Evolutionary conservation across 2,888 invertebrate species (phyloP), one percentile per base, ranked within the genome.

Genomic region (Caenorhabditis drosophilae): DNA sequence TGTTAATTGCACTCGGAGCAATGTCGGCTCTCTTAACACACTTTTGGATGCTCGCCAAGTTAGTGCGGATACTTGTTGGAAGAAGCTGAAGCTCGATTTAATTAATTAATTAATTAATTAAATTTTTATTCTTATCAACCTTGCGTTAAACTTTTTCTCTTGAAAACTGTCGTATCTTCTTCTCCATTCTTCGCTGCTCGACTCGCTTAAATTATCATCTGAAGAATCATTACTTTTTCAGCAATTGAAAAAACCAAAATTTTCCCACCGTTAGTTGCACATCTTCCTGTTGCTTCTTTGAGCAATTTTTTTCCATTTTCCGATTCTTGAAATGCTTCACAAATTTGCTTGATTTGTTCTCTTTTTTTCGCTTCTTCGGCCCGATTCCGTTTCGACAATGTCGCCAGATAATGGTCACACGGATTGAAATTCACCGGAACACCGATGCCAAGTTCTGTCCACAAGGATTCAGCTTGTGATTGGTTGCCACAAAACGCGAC

Each of bases 11-110:
- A 94, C 92, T 89, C 90, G 90, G 68, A 95, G 89, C 27, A 96
- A 87, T 84, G 92, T 88, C 0, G 94, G 95, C 81, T 96, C 94
- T 82, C 95, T 91, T 51, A 92, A 88, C 41, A 91, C 90, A 31
- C 91, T 91, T 34, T 93, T 86, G 90, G 91, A 92, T n/a, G 92
- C 92, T 47, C 96, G 87, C 93, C 93, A 93, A 4, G 94, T 86
- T 0, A 97, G 90, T 0, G 92, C 92, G 0, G 89, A 85, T 84
- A 95, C 92, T 86, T 97, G 96, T 56, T 89, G 89, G 59, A 89
- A 89, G 91, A 93, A 94, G 0, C 90, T 89, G 4, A n/a, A n/a
- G n/a, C n/a, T n/a, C n/a, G n/a, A n/a, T 92, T 74, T 45, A 6
- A 38, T 38, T 38, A 6, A 38, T n/a, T 16, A 11, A 38, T 16